These are phyloP conservation scores for Ctenosaura bakeri DNA, from an alignment of 2,797 vertebrate species.

Conservation along the genomic window DNA sequence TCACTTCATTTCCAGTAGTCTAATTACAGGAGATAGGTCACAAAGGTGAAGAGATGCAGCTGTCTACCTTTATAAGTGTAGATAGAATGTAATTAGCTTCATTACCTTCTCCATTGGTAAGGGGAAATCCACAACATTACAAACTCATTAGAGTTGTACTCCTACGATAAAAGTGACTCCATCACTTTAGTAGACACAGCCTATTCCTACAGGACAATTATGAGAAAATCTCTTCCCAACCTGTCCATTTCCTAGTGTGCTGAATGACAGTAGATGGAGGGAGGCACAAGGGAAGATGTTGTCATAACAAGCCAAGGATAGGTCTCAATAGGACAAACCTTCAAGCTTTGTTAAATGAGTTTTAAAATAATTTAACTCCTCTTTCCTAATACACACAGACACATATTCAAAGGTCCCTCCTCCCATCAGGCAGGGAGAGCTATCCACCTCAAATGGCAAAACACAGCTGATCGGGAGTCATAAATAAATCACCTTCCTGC, in stretches of 20 bases:
- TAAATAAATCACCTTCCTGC: no score
- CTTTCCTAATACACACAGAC: background rate
- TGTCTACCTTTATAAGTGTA: background rate
- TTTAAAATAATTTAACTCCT: no score
- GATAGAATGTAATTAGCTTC: slow-evolving; percentile 21
- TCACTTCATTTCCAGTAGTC: slow-evolving; percentile 17
- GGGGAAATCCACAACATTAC: background rate
- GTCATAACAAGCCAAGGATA: background rate
- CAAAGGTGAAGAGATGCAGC: background rate
- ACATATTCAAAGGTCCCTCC: no score
- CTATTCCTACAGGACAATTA: background rate
- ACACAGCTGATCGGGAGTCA: background rate
- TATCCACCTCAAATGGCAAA: background rate
- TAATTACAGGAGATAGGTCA: background rate
- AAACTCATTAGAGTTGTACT: slow-evolving; percentile 5
- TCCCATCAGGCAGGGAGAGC: no score
- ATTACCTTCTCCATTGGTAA: background rate
- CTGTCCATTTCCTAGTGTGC: background rate
- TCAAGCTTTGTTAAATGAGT: no score
- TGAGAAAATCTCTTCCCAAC: background rate
- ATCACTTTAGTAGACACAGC: background rate
- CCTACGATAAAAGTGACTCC: background rate
- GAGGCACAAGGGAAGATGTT: background rate
- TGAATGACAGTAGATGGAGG: background rate
- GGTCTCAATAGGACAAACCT: background rate